A percentile compares a stretch with the other conserved stretches of the same genome.
Conservation (phyloP, 2,797 vertebrate genomes). For the Sebastes hubbsi region DNA sequence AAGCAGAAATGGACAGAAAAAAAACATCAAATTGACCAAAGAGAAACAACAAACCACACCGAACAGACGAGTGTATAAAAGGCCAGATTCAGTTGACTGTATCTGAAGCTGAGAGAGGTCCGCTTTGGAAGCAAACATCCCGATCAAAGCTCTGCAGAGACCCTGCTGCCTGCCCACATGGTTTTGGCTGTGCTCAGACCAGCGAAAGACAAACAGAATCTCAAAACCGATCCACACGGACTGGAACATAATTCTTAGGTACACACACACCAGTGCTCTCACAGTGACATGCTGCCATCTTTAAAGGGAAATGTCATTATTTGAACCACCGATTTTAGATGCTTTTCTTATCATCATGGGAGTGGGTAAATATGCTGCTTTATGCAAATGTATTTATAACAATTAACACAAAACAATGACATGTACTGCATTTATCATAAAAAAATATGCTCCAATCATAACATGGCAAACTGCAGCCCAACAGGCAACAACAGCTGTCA, state of each 20-base stretch:
- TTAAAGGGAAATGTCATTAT: not conserved
- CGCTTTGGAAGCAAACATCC: constrained; percentile 37
- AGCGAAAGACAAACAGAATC: constrained; percentile 60
- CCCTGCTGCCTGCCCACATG: constrained; percentile 31
- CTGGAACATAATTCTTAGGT: constrained; percentile 17
- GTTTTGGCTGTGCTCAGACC: constrained; percentile 52
- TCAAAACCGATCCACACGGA: constrained; percentile 13
- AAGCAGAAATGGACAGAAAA: not conserved
- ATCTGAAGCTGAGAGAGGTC: constrained; percentile 16
- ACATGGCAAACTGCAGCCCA: too few species aligned
- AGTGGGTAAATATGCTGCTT: too few species aligned
- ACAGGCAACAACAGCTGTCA: too few species aligned
- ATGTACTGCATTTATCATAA: too few species aligned
- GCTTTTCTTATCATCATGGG: too few species aligned
- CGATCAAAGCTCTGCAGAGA: constrained; percentile 49
- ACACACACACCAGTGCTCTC: not conserved
- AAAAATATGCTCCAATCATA: too few species aligned
- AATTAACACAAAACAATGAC: too few species aligned
- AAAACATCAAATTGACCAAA: not conserved
- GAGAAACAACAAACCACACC: not conserved
- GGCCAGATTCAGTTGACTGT: constrained; percentile 7
- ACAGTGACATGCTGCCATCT: not conserved
- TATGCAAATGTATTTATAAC: too few species aligned
- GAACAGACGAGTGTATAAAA: constrained; percentile 14
- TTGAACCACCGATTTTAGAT: not conserved